Percentiles rank a stretch among this genome's conserved stretches.
phyloP scores from a whole-genome alignment of 2,888 invertebrate genomes.

The Nomada fucata region DNA sequence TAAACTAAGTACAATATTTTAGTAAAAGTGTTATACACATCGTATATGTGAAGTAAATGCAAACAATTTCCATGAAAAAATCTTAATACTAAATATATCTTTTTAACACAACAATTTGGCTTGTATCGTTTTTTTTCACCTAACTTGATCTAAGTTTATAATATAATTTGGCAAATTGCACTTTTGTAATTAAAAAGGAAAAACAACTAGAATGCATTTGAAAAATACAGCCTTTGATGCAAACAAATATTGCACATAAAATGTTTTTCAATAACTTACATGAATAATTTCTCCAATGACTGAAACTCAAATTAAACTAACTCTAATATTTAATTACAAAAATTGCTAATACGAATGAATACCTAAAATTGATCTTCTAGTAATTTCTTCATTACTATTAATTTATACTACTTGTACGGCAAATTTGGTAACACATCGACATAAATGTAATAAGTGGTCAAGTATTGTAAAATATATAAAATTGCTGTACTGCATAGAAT shows the following conservation, averaged over 20 bases:
- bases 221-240: slow-evolving; percentile 18
- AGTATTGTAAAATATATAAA: slow-evolving; percentile 22
- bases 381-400: not conserved
- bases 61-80: slow-evolving; percentile 19
- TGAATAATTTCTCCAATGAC: slow-evolving; percentile 17
- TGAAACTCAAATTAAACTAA: slow-evolving; percentile 9
- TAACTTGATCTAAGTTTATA: slow-evolving; percentile 11
- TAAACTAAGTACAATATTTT: slow-evolving; percentile 61
- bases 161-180: slow-evolving; percentile 28
- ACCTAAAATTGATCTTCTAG: slow-evolving; percentile 1
- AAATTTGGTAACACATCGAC: slow-evolving; percentile 32
- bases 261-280: slow-evolving; percentile 31
- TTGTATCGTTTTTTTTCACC: slow-evolving; percentile 21
- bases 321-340: not conserved
- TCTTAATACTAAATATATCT: slow-evolving; percentile 17
- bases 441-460: slow-evolving; percentile 15
- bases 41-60: slow-evolving; percentile 40
- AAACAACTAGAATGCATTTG: not conserved
- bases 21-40: slow-evolving; percentile 25
- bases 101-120: slow-evolving; percentile 24
- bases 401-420: not conserved
- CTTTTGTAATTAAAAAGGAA: slow-evolving; percentile 13
- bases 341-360: slow-evolving; percentile 6
- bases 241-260: slow-evolving; percentile 53
- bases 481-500: not conserved